Conservation (phyloP, 2,797 vertebrate species). For the Xenops minutus region DNA sequence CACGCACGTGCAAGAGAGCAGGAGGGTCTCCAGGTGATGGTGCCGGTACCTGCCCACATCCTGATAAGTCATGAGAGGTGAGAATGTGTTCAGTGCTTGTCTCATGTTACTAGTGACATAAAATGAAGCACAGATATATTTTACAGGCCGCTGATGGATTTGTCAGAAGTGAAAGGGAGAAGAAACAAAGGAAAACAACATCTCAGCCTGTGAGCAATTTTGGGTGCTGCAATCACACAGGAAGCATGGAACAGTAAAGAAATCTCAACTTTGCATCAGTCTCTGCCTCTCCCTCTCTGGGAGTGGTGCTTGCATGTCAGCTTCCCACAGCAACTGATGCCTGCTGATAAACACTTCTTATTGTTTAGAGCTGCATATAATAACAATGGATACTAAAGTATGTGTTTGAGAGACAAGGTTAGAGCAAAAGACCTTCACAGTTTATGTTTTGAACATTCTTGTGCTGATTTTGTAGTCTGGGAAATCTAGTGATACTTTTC, state of each 20-base stretch:
- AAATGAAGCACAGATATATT: neutral
- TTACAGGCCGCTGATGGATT: neutral
- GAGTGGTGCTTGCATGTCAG: neutral
- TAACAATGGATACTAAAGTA: neutral
- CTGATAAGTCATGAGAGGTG: slow-evolving; percentile 87
- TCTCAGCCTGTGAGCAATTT: neutral
- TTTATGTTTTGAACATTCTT: neutral
- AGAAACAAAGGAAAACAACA: neutral
- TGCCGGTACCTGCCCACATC: slow-evolving; percentile 81
- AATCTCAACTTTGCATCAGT: neutral
- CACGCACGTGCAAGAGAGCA: slow-evolving; percentile 82
- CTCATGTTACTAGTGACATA: neutral
- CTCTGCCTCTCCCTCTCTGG: neutral
- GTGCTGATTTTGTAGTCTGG: neutral
- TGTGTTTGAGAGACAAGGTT: neutral
- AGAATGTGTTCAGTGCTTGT: neutral
- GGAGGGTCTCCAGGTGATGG: slow-evolving; percentile 77
- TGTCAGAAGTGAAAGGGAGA: neutral
- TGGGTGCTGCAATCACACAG: neutral
- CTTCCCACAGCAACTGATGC: neutral
- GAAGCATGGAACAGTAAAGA: neutral
- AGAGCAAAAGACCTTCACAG: neutral
- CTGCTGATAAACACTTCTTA: neutral
- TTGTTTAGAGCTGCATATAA: neutral
- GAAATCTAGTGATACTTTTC: neutral